A percentile compares a stretch with the other conserved stretches of the same genome.
These are phyloP conservation scores for Chlorops oryzae DNA, from an alignment of 1,140 invertebrate genomes.

Conservation along the genomic window DNA sequence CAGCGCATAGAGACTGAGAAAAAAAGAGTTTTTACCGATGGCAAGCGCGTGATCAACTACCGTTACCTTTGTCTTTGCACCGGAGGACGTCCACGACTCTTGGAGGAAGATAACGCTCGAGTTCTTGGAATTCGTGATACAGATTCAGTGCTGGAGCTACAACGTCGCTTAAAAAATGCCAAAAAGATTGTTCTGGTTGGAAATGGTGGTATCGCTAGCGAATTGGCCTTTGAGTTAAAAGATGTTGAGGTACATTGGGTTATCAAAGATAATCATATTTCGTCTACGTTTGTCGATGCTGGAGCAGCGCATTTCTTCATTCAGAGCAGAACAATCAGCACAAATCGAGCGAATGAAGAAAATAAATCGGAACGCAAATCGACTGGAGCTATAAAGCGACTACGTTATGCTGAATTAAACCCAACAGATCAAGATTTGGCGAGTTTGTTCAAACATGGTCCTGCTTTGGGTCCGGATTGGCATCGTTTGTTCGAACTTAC, in stretches of 20 bases:
- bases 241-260: slow-evolving; percentile 86
- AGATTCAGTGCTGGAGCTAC: slow-evolving; percentile 82
- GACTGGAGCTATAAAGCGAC: slow-evolving; percentile 54
- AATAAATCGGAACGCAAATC: background rate
- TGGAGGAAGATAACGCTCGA: slow-evolving; percentile 55
- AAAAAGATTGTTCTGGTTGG: slow-evolving; percentile 78
- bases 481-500: slow-evolving; percentile 63
- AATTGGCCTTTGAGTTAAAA: slow-evolving; percentile 83
- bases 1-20: slow-evolving; percentile 53
- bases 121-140: slow-evolving; percentile 90
- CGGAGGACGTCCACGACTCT: slow-evolving; percentile 78
- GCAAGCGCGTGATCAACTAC: slow-evolving; percentile 62
- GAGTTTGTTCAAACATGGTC: slow-evolving; percentile 59
- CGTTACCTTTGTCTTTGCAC: slow-evolving; percentile 84
- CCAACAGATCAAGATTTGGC: slow-evolving; percentile 36
- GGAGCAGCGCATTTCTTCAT: slow-evolving; percentile 92
- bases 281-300: slow-evolving; percentile 88
- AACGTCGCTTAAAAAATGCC: slow-evolving; percentile 61
- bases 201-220: slow-evolving; percentile 97
- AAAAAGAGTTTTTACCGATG: slow-evolving; percentile 49
- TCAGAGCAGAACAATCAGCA: slow-evolving; percentile 42
- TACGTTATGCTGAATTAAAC: slow-evolving; percentile 58
- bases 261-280: slow-evolving; percentile 88
- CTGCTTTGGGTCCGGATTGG: slow-evolving; percentile 95
- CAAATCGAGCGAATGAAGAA: background rate